A percentile compares a stretch with the other conserved stretches of the same genome.
phyloP scores from a whole-genome alignment of 2,797 vertebrate genomes.

The Sebastiscus albofasciatus region DNA sequence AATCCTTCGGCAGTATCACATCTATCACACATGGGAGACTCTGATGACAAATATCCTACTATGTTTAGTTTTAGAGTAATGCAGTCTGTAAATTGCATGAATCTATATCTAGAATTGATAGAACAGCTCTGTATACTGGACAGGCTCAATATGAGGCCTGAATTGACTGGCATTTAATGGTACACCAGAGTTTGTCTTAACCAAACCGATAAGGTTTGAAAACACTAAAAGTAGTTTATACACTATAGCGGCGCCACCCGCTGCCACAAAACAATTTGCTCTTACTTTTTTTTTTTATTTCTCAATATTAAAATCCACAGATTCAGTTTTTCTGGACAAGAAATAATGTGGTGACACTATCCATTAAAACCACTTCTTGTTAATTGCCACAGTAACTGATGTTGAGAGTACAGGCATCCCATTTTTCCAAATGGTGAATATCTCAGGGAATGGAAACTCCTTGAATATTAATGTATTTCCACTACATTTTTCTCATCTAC shows the following conservation, averaged over 20 bases:
- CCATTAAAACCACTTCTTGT: constrained; percentile 11
- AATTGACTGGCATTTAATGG: too few species aligned
- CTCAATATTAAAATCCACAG: not conserved
- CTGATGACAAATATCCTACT: not conserved
- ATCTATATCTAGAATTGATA: not conserved
- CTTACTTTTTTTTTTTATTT: not conserved
- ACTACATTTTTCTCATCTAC: constrained; percentile 59
- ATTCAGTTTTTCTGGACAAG: not conserved
- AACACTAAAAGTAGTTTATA: not conserved
- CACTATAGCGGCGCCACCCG: not conserved
- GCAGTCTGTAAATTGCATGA: not conserved
- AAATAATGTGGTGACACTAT: not conserved
- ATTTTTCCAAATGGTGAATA: constrained; percentile 52
- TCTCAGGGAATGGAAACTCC: constrained; percentile 54
- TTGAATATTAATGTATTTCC: constrained; percentile 72
- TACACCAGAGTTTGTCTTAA: not conserved
- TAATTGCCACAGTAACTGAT: constrained; percentile 48
- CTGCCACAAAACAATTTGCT: not conserved
- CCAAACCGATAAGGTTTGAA: not conserved
- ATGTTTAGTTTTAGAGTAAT: not conserved
- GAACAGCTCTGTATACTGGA: not conserved
- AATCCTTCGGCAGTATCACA: not conserved
- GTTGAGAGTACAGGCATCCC: constrained; percentile 4
- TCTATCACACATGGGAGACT: not conserved
- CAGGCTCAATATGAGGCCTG: too few species aligned